Evolutionary conservation across 1,140 invertebrate genomes (phyloP), one percentile per base, ranked within the genome.

Genomic region (Dermatophagoides farinae): DNA sequence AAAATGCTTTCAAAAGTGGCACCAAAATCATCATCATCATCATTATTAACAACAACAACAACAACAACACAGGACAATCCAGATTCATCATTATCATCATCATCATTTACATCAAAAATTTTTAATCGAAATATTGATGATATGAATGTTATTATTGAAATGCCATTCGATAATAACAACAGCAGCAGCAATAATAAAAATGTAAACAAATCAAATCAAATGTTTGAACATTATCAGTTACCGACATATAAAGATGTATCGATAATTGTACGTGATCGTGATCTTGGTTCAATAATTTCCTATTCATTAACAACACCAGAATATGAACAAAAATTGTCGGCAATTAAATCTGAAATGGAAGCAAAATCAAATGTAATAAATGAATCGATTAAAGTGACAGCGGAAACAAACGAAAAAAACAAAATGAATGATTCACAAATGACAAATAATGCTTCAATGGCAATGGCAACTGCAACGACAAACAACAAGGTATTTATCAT

Each of bases 271-370:
- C 82, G 84, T 64, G 87, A 91, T 69, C 78, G 79, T 16, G 87
- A 95, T 70, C 82, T 84, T 1, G 88, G 86, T 64, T 91, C 88
- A 0, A 84, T 93, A 51, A 86, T 93, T 61, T 85, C 88, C 0
- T 89, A 87, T 69, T 79, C 86, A 6, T 68, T 93, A 0, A 78
- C 80, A 59, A 84, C 82, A 0, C 68, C 71, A 22, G 83, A 86
- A 43, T 87, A 87, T 66, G 80, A 81, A 60, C 77, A 76, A 43
- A 70, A 75, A 1, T 64, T 83, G 14, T 74, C 78, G 44, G 78
- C 81, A 44, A 65, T 77, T 11, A 12, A 37, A 20, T 43, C 51
- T 12, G 31, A 31, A 43, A 14, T 16, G 4, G 12, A 6, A 43
- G n/a, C 12, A 2, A 43, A 43, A 43, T 43, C 10, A 43, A 43